Conservation (phyloP, 2,888 invertebrate species). For the Teleogryllus oceanicus region DNA sequence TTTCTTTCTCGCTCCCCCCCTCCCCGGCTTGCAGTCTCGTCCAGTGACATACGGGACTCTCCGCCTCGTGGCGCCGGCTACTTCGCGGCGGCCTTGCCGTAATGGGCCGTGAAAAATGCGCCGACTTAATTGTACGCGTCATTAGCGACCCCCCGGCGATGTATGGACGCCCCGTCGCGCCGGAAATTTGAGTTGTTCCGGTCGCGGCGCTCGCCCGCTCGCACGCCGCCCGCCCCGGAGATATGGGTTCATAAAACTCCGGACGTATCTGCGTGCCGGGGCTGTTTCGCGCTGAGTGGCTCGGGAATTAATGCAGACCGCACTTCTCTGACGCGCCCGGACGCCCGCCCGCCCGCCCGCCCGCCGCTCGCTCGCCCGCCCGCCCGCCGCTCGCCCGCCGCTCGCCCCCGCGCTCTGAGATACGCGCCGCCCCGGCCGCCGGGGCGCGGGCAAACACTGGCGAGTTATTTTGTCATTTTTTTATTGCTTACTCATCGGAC, state of each 20-base stretch:
- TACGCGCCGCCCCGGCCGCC: no score
- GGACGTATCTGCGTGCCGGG: background rate
- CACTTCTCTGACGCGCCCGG: background rate
- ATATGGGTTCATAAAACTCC: background rate
- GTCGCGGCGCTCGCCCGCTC: background rate
- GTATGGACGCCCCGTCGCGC: background rate
- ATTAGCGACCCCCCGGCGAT: background rate
- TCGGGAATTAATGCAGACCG: constrained; percentile 1
- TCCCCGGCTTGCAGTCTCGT: background rate
- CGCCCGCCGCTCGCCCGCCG: background rate
- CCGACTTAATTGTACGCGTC: background rate
- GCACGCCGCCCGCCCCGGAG: background rate
- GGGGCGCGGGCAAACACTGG: no score
- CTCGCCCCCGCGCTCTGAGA: background rate
- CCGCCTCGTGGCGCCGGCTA: background rate
- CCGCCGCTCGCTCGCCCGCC: no score
- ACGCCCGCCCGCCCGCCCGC: no score
- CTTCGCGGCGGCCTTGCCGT: background rate
- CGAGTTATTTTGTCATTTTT: no score
- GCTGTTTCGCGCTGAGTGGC: constrained; percentile 1
- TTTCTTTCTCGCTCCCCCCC: background rate
- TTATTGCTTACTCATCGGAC: no score
- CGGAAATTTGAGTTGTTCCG: constrained; percentile 9
- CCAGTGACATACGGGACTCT: background rate
- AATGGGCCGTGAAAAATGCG: constrained; percentile 2